These are phyloP conservation scores for Diabrotica virgifera DNA, from an alignment of 1,140 invertebrate genomes.

Conservation along the genomic window DNA sequence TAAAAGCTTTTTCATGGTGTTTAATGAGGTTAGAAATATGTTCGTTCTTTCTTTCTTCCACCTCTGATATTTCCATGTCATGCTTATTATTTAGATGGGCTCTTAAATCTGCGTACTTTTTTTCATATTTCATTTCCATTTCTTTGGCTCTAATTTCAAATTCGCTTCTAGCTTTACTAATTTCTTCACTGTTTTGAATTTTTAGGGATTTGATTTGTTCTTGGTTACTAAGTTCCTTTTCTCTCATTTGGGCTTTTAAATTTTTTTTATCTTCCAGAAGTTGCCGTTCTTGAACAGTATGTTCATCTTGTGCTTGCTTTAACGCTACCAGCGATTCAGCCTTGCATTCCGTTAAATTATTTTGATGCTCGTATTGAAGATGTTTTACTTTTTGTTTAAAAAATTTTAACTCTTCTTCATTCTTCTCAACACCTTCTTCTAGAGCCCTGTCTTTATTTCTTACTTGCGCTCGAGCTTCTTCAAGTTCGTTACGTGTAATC, in stretches of 20 bases:
- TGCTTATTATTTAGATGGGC: slow-evolving; percentile 73
- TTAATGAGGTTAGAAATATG: slow-evolving; percentile 78
- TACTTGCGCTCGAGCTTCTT: slow-evolving; percentile 74
- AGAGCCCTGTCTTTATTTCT: slow-evolving; percentile 81
- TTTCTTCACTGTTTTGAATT: slow-evolving; percentile 56
- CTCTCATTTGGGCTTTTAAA: slow-evolving; percentile 69
- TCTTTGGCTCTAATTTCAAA: slow-evolving; percentile 75
- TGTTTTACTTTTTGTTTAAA: slow-evolving; percentile 93
- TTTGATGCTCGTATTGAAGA: slow-evolving; percentile 87
- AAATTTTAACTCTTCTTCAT: slow-evolving; percentile 82
- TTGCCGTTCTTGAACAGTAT: slow-evolving; percentile 70
- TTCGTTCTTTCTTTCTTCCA: slow-evolving; percentile 86
- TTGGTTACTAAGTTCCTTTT: slow-evolving; percentile 66
- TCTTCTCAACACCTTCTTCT: slow-evolving; percentile 81
- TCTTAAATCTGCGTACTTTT: slow-evolving; percentile 70
- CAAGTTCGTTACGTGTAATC: slow-evolving; percentile 78
- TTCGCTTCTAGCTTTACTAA: slow-evolving; percentile 63
- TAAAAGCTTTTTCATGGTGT: slow-evolving; percentile 80
- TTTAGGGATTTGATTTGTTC: slow-evolving; percentile 63
- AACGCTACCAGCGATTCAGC: slow-evolving; percentile 73
- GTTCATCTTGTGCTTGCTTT: slow-evolving; percentile 72
- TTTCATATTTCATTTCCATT: slow-evolving; percentile 78
- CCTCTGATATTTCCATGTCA: slow-evolving; percentile 74
- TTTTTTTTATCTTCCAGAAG: slow-evolving; percentile 75
- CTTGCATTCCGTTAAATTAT: slow-evolving; percentile 73